A percentile compares a stretch with the other conserved stretches of the same genome.
phyloP scores from a whole-genome alignment of 1,140 invertebrate genomes.

The Zelostemma sp. region DNA sequence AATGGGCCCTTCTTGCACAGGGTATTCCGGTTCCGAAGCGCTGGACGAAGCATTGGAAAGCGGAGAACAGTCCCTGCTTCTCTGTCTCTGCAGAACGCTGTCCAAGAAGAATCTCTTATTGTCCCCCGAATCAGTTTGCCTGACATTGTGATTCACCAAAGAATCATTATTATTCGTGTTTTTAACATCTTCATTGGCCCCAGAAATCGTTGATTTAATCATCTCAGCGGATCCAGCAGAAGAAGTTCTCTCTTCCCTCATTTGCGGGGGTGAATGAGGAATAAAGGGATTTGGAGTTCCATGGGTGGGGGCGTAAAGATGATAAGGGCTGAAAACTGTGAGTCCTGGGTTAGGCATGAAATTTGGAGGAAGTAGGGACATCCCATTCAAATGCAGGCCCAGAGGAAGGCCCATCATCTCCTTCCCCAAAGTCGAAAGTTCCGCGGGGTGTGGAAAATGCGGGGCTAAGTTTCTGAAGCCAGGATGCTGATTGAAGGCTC shows the following conservation, averaged over 20 bases:
- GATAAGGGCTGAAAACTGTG: constrained; percentile 10
- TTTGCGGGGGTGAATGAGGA: constrained; percentile 29
- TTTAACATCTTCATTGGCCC: constrained; percentile 22
- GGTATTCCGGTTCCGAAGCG: constrained; percentile 23
- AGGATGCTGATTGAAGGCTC: constrained; percentile 61
- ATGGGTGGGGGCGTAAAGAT: no score
- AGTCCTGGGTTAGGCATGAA: constrained; percentile 76
- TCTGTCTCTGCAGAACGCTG: constrained; percentile 78
- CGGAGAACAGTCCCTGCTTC: constrained; percentile 56
- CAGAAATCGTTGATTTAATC: constrained; percentile 11
- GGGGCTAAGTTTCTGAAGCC: constrained; percentile 55
- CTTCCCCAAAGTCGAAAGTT: constrained; percentile 51
- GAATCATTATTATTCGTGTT: constrained; percentile 74
- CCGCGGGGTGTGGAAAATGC: constrained; percentile 61
- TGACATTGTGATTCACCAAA: constrained; percentile 62
- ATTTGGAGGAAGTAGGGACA: constrained; percentile 74
- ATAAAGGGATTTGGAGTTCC: constrained; percentile 11
- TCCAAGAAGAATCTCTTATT: constrained; percentile 68
- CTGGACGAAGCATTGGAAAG: constrained; percentile 50
- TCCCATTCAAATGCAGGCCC: constrained; percentile 53
- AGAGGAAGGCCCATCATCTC: constrained; percentile 55
- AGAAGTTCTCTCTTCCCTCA: constrained; percentile 19
- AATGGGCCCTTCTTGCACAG: constrained; percentile 62
- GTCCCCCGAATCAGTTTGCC: constrained; percentile 8
- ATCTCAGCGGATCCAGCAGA: constrained; percentile 32